Conservation (phyloP, 2,888 invertebrate genomes). For the Graphium colonna region DNA sequence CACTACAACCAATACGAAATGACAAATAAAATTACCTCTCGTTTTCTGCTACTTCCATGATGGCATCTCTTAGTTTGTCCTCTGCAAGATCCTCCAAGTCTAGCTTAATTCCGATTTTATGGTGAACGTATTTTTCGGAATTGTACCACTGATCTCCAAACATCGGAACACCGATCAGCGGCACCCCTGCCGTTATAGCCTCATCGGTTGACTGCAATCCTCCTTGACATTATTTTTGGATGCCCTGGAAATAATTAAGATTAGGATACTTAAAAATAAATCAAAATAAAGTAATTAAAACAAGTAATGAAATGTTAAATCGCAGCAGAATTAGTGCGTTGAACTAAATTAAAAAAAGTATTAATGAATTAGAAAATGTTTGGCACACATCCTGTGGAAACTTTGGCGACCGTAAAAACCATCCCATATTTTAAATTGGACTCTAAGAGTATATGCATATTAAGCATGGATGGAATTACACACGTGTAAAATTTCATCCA, state of each 20-base stretch:
- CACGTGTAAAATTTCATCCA: too few relatives aligned
- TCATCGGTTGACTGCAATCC: slow-evolving; percentile 4
- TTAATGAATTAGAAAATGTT: neutral
- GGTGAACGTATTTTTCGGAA: neutral
- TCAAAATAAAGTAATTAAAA: neutral
- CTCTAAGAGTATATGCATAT: too few relatives aligned
- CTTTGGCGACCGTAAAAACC: too few relatives aligned
- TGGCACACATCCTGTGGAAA: neutral
- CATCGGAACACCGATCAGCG: neutral
- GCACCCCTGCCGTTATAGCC: too few relatives aligned
- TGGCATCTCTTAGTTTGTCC: neutral
- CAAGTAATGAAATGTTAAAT: neutral
- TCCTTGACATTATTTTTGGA: neutral
- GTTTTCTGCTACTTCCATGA: neutral
- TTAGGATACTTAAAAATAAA: neutral
- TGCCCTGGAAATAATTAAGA: neutral
- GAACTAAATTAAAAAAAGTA: neutral
- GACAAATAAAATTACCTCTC: neutral
- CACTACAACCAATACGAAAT: too few relatives aligned
- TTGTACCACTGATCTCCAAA: slow-evolving; percentile 3
- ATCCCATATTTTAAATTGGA: too few relatives aligned
- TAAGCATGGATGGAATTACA: too few relatives aligned
- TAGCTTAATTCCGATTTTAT: neutral
- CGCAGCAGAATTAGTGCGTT: neutral
- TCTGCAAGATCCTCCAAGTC: neutral